A percentile compares a stretch with the other conserved stretches of the same genome.
Evolutionary conservation across 2,888 invertebrate species (phyloP).

Genomic region (Nowickia ferox): DNA sequence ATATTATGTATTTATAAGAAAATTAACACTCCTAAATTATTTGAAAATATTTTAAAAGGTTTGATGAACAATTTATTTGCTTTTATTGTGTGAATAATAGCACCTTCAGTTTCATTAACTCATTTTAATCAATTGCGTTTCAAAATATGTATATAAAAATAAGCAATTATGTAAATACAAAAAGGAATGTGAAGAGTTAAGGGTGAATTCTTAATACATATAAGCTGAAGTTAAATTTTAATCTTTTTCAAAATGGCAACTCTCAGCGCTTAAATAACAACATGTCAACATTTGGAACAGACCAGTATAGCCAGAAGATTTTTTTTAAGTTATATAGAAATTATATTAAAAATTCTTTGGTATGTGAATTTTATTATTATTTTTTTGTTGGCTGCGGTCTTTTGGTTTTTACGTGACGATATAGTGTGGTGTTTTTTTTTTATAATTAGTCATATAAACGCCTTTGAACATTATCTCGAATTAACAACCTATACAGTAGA

Average conservation of each 20-base stretch:
- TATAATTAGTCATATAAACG: too few species aligned
- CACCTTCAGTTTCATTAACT: conserved; percentile 26
- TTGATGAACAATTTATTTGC: neutral
- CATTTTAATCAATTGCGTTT: conserved; percentile 24
- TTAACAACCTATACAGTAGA: neutral
- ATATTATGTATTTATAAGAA: neutral
- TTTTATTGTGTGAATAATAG: neutral
- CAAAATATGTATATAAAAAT: neutral
- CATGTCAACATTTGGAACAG: too few species aligned
- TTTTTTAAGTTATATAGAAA: too few species aligned
- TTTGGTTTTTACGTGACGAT: too few species aligned
- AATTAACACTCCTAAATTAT: conserved; percentile 8
- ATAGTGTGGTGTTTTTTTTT: too few species aligned
- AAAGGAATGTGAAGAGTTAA: neutral
- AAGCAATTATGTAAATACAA: neutral
- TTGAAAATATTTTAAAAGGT: conserved; percentile 1
- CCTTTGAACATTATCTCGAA: neutral
- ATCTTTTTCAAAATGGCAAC: neutral
- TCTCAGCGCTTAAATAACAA: neutral
- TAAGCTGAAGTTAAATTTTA: neutral
- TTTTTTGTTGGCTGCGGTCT: too few species aligned
- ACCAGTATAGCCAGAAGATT: too few species aligned
- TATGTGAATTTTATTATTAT: too few species aligned
- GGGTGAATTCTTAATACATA: too few species aligned
- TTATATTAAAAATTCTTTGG: too few species aligned